These are phyloP conservation scores for Drosophila mauritiana DNA, from an alignment of 1,140 invertebrate species.

Conservation along the genomic window DNA sequence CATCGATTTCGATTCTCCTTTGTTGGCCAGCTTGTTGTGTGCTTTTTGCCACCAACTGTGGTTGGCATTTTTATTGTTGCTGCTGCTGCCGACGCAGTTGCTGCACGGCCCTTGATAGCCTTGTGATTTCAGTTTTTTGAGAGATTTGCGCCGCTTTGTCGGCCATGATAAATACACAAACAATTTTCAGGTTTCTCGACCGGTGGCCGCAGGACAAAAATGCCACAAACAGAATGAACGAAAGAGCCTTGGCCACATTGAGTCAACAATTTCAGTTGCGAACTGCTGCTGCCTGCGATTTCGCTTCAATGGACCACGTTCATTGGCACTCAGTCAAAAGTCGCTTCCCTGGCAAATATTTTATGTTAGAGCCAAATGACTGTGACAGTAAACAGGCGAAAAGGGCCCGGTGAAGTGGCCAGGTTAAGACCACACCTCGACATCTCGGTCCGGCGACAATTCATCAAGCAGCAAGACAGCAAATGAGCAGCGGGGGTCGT, in stretches of 20 bases:
- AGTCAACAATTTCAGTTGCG: slow-evolving; percentile 60
- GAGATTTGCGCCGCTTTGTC: slow-evolving; percentile 78
- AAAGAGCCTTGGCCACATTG: slow-evolving; percentile 49
- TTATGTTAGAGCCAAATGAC: slow-evolving; percentile 66
- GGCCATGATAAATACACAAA: slow-evolving; percentile 80
- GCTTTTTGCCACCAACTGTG: slow-evolving; percentile 72
- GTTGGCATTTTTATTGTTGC: slow-evolving; percentile 76
- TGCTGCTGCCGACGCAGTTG: slow-evolving; percentile 24
- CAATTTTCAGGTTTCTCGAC: slow-evolving; percentile 73
- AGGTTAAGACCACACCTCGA: slow-evolving; percentile 69
- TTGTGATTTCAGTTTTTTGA: slow-evolving; percentile 67
- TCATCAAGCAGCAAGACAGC: slow-evolving; percentile 79
- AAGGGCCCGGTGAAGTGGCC: slow-evolving; percentile 12
- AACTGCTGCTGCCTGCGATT: neutral
- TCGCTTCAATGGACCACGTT: slow-evolving; percentile 26
- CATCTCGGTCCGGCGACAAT: slow-evolving; percentile 65
- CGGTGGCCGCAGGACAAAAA: slow-evolving; percentile 79
- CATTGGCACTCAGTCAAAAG: slow-evolving; percentile 65
- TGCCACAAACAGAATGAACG: slow-evolving; percentile 28
- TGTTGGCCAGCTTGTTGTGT: slow-evolving; percentile 49
- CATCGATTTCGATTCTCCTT: slow-evolving; percentile 26
- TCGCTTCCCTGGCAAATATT: slow-evolving; percentile 58
- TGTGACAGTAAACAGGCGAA: slow-evolving; percentile 59
- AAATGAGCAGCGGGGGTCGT: slow-evolving; percentile 68
- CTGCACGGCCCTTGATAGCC: slow-evolving; percentile 63